phyloP scores from a whole-genome alignment of 2,797 vertebrate species.

The Epinephelus malabaricus region DNA sequence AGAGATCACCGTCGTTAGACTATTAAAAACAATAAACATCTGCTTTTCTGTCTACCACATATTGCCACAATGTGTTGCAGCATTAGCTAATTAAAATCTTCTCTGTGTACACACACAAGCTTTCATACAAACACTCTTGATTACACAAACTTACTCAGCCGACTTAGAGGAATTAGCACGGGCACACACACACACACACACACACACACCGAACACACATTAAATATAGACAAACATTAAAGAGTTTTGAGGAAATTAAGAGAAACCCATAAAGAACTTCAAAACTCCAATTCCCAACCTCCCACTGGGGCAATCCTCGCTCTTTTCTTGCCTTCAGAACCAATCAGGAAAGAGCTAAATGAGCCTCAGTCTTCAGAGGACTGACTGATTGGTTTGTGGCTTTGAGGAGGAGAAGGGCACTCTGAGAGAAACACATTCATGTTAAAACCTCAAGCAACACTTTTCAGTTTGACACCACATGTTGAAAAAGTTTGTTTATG shows the following conservation, averaged over 20 bases:
- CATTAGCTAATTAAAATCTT: slow-evolving; percentile 78
- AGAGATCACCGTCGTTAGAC: slow-evolving; percentile 63
- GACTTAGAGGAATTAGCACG: slow-evolving; percentile 24
- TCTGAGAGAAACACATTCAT: slow-evolving; percentile 66
- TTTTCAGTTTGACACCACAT: slow-evolving; percentile 46
- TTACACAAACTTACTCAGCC: slow-evolving; percentile 34
- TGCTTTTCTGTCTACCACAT: slow-evolving; percentile 69
- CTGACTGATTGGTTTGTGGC: slow-evolving; percentile 80
- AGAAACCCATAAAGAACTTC: slow-evolving; percentile 79
- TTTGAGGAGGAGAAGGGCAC: slow-evolving; percentile 68
- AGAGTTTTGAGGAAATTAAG: slow-evolving; percentile 77
- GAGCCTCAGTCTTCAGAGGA: slow-evolving; percentile 79
- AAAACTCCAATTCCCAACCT: slow-evolving; percentile 78
- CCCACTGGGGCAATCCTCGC: slow-evolving; percentile 78
- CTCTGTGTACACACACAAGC: slow-evolving; percentile 35
- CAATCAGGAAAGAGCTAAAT: slow-evolving; percentile 79
- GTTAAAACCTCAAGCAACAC: slow-evolving; percentile 53
- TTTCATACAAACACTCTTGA: slow-evolving; percentile 52
- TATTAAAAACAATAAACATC: slow-evolving; percentile 81
- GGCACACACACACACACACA: slow-evolving; percentile 3
- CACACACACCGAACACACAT: slow-evolving; percentile 31
- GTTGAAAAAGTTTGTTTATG: slow-evolving; percentile 56
- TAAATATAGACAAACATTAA: slow-evolving; percentile 76
- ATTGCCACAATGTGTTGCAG: slow-evolving; percentile 75
- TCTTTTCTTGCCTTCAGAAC: slow-evolving; percentile 75